These are phyloP conservation scores for Bathynomus jamesi DNA, from an alignment of 1,140 invertebrate genomes.

Conservation along the genomic window DNA sequence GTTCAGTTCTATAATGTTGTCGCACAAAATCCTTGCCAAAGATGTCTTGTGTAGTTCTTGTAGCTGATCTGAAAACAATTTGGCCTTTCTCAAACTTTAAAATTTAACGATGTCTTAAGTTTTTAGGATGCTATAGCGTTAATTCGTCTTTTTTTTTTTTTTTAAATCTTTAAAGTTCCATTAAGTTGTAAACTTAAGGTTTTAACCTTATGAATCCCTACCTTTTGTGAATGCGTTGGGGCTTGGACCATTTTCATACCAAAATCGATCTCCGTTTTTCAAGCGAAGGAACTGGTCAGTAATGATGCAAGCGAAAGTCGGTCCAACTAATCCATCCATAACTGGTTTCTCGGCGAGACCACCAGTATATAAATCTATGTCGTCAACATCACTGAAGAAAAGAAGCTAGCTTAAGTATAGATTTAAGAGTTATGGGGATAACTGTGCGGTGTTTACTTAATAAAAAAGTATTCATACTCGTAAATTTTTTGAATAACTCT, in stretches of 20 bases:
- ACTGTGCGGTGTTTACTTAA: neutral
- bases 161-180: too few relatives aligned
- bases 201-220: constrained; percentile 41
- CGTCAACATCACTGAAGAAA: constrained; percentile 50
- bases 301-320: constrained; percentile 53
- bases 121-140: too few relatives aligned
- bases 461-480: constrained; percentile 12
- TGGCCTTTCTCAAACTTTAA: too few relatives aligned
- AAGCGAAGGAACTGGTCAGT: constrained; percentile 53
- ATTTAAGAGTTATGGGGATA: neutral
- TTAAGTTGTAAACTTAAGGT: too few relatives aligned
- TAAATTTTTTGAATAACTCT: constrained; percentile 13
- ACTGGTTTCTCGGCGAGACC: constrained; percentile 50
- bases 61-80: constrained; percentile 49
- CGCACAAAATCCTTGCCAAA: constrained; percentile 58
- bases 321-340: constrained; percentile 50
- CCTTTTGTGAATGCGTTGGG: constrained; percentile 62
- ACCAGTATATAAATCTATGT: constrained; percentile 55
- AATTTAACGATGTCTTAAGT: too few relatives aligned
- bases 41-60: constrained; percentile 56
- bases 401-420: neutral
- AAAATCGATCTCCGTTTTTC: constrained; percentile 52
- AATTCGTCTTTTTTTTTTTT: too few relatives aligned
- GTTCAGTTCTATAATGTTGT: constrained; percentile 55
- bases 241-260: constrained; percentile 50